Evolutionary conservation across 2,797 vertebrate genomes (phyloP).

Genomic region (Brachymystax lenok): DNA sequence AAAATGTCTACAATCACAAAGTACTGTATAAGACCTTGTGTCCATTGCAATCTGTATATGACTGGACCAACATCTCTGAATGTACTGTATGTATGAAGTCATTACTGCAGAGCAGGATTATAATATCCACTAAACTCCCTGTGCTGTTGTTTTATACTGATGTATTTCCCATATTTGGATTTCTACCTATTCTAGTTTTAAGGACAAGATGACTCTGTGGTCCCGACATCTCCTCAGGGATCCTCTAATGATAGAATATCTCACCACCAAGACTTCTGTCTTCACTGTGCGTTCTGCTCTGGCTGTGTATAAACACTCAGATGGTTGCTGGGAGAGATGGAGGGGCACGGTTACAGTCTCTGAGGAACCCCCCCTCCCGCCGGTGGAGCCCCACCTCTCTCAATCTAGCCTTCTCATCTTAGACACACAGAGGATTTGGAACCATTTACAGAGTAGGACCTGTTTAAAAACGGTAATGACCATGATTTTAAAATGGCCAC

Average conservation of each 20-base stretch:
- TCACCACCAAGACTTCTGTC: constrained; percentile 21
- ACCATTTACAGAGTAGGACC: neutral
- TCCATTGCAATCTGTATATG: neutral
- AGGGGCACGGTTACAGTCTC: constrained; percentile 56
- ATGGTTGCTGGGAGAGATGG: constrained; percentile 52
- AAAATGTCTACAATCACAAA: neutral
- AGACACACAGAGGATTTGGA: constrained; percentile 4
- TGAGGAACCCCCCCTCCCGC: constrained; percentile 53
- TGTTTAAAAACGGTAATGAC: constrained; percentile 3
- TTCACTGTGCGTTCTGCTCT: constrained; percentile 42
- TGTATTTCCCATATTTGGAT: neutral
- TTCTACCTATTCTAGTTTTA: neutral
- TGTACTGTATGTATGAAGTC: too few relatives aligned
- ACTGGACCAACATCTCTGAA: too few relatives aligned
- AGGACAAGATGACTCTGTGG: constrained; percentile 7
- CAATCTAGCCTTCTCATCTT: neutral
- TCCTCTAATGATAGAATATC: constrained; percentile 36
- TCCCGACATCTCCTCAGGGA: constrained; percentile 25
- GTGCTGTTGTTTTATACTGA: neutral
- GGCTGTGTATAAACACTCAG: constrained; percentile 48
- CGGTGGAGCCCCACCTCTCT: constrained; percentile 48
- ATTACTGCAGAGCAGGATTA: neutral
- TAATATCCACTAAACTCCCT: neutral
- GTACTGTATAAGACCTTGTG: too few relatives aligned
- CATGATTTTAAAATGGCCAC: constrained; percentile 11